Base-by-base conservation (phyloP, 2,113 vertebrate genomes). In the Cyprinodon variegatus region DNA sequence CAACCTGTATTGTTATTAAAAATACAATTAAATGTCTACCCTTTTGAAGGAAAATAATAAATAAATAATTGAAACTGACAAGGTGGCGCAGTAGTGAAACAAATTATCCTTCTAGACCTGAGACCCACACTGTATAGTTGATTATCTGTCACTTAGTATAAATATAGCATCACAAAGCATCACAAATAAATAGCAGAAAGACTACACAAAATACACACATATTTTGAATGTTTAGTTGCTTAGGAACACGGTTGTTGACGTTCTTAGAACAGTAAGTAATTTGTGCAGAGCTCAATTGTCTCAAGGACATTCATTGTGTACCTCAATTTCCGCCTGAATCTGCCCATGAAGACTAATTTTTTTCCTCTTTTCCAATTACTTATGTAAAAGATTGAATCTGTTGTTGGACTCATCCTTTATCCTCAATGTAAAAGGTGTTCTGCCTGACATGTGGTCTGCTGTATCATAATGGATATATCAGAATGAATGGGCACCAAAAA, bases 301-400 rank as follows among this genome's bases (percentile, higher is more conserved):
- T 70, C 68, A 70, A 70, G 53, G 68, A 40, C 68, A 43, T 60
- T 60, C 11, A 60, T 41, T 15, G 38, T 70, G 38, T 60, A 41
- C 53, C 39, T 70, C 68, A 70, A 70, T 70, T 60, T 60, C 53
- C 11, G 7, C 68, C 50, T 70, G 39, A 29, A 60, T 60, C 68
- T 70, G 39, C 50, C 53, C 68, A 70, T 60, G 29, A 70, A 70
- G 14, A 38, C 53, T 43, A 20, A 59, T 60, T 59, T 69, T 43
- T 4, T 57, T 13, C 60, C n/a, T 46, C 13, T 41, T 60, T 39
- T 43, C 5, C 10, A 48, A n/a, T 57, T 40, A 20, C 22, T 12
- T 29, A 40, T 29, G 39, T n/a, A 70, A 60, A 41, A 29, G 20
- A 38, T 15, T 43, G n/a, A 22, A 39, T 22, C 39, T 41, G 38